Conservation (phyloP, 2,113 vertebrate genomes). For the Tonatia bakeri region DNA sequence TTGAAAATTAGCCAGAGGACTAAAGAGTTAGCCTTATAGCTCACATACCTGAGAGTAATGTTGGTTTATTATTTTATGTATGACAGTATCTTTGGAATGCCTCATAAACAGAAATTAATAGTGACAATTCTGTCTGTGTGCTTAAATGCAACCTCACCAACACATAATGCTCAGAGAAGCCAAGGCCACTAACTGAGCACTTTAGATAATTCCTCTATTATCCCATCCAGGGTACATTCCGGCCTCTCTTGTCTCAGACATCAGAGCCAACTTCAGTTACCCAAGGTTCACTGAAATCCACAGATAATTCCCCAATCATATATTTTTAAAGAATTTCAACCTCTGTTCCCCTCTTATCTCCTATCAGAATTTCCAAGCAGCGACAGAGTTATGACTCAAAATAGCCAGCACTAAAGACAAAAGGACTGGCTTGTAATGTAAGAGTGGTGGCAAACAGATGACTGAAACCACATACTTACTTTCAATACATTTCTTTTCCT, state of each 20-base stretch:
- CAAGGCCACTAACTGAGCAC: neutral
- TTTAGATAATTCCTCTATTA: neutral
- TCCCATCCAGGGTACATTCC: neutral
- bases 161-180: neutral
- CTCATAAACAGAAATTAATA: slow-evolving; percentile 61
- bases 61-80: slow-evolving; percentile 59
- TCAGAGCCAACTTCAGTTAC: neutral
- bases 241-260: neutral
- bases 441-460: neutral
- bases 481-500: neutral
- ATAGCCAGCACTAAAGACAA: neutral
- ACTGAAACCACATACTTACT: neutral
- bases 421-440: neutral
- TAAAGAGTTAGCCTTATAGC: slow-evolving; percentile 55
- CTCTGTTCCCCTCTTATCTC: neutral
- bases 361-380: neutral
- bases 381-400: neutral
- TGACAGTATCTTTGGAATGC: slow-evolving; percentile 45
- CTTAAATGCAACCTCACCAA: neutral
- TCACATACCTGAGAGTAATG: slow-evolving; percentile 66
- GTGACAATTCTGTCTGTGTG: slow-evolving; percentile 38
- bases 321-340: neutral
- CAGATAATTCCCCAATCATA: neutral
- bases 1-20: slow-evolving; percentile 67
- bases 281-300: neutral